Evolutionary conservation across 1,140 invertebrate species (phyloP).

Genomic region (Plodia interpunctella): DNA sequence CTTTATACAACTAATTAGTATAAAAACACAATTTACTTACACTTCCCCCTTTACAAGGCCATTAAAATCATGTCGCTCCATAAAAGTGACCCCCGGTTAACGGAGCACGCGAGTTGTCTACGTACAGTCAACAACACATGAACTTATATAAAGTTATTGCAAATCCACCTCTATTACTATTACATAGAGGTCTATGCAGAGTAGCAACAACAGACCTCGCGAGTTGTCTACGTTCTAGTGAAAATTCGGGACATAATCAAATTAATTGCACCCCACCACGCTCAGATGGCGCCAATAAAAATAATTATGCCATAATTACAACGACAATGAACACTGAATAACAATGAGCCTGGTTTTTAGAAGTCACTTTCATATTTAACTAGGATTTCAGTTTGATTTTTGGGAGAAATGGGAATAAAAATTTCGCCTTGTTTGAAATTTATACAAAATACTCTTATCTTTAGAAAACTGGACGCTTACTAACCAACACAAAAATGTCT

Average conservation of each 20-base stretch:
- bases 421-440: no score
- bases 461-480: no score
- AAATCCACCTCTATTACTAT: no score
- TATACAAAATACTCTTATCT: no score
- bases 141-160: no score
- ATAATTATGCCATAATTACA: slow-evolving; percentile 51
- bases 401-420: no score
- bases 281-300: slow-evolving; percentile 53
- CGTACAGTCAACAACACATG: slow-evolving; percentile 12
- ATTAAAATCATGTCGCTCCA: slow-evolving; percentile 42
- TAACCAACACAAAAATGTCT: no score
- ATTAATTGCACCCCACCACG: slow-evolving; percentile 37
- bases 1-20: not conserved
- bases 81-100: slow-evolving; percentile 45
- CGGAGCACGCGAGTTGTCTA: slow-evolving; percentile 34
- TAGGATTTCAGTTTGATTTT: no score
- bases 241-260: slow-evolving; percentile 43
- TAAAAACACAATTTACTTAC: slow-evolving; percentile 15
- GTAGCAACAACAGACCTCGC: slow-evolving; percentile 19
- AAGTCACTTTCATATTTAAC: not conserved
- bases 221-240: slow-evolving; percentile 37
- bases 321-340: slow-evolving; percentile 44
- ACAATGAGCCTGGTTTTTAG: slow-evolving; percentile 24
- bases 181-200: no score
- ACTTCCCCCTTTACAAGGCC: slow-evolving; percentile 39